Base-by-base conservation (phyloP, 1,140 invertebrate genomes). In the Drosophila melanica region DNA sequence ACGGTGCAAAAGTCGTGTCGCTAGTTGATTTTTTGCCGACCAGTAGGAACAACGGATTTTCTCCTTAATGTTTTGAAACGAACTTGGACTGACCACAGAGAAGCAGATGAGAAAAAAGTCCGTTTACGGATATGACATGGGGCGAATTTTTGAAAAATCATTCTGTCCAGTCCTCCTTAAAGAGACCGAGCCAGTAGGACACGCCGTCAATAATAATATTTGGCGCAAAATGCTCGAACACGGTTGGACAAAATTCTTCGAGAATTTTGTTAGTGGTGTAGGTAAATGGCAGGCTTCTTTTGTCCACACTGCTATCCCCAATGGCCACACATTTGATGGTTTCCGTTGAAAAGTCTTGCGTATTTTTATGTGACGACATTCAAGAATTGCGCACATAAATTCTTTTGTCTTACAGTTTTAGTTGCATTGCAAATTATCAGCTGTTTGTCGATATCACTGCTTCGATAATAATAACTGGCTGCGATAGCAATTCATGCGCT, bases 271-370 rank as follows among this genome's bases (percentile, higher is more conserved):
- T 98, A 45, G 97, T 98, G 48, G 97, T 98, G 92, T 99, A 99
- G 76, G 94, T 95, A 77, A 94, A 94, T 8, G 94, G 92, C 47
- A 94, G 91, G 72, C 94, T 94, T 5, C 99, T 99, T 95, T 99
- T 99, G 94, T 98, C 98, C 41, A 99, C 98, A 50, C 98, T 98
- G 90, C 98, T 98, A 93, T 99, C 98, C 20, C 98, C 98, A 39
- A 99, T 98, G 54, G 99, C 98, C 58, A 99, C 98, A 94, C 98
- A 99, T 93, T 99, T 99, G 92, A 99, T 99, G 53, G 98, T 99
- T 94, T 99, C 98, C 98, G 99, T 99, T 99, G 77, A 18, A 18
- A 18, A 18, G 18, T 18, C 2, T 18, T 18, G 18, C 18, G 9
- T 20, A 5, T 16, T 4, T 16, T n/a, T 0, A n/a, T 48, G 20